Conservation (phyloP, 2,888 invertebrate genomes). For the Ennomos quercinarius region DNA sequence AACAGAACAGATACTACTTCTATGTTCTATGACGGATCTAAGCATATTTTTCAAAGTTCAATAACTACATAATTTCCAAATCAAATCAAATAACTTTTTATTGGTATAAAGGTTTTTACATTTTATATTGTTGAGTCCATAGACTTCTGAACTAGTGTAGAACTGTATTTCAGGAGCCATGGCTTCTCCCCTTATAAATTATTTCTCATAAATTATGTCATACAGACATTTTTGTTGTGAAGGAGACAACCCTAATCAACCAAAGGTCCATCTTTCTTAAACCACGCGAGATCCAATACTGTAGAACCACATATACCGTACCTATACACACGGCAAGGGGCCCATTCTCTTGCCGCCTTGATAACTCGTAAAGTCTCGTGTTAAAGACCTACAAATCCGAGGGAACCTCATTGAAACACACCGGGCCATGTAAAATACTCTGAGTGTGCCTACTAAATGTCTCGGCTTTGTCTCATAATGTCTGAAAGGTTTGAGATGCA, state of each 20-base stretch:
- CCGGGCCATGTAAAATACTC: constrained; percentile 25
- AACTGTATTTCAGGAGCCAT: no score
- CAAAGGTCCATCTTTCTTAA: no score
- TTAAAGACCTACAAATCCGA: constrained; percentile 54
- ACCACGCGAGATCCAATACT: constrained; percentile 8
- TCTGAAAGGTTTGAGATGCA: constrained; percentile 12
- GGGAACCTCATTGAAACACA: constrained; percentile 25
- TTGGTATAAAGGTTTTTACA: no score
- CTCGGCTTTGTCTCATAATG: constrained; percentile 27
- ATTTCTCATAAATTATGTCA: no score
- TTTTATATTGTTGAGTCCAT: no score
- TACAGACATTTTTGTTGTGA: no score
- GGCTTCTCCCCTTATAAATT: no score
- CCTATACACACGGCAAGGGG: constrained; percentile 63
- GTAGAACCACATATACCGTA: constrained; percentile 19
- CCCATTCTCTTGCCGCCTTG: constrained; percentile 68
- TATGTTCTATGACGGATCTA: neutral
- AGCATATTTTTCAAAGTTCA: neutral
- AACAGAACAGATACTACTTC: no score
- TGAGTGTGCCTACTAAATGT: constrained; percentile 19
- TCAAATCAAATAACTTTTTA: no score
- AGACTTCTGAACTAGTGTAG: no score
- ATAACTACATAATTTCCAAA: no score
- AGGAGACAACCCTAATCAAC: no score
- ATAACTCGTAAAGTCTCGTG: constrained; percentile 68